Base-by-base conservation (phyloP, 1,140 invertebrate species). In the Drosophila rufa region DNA sequence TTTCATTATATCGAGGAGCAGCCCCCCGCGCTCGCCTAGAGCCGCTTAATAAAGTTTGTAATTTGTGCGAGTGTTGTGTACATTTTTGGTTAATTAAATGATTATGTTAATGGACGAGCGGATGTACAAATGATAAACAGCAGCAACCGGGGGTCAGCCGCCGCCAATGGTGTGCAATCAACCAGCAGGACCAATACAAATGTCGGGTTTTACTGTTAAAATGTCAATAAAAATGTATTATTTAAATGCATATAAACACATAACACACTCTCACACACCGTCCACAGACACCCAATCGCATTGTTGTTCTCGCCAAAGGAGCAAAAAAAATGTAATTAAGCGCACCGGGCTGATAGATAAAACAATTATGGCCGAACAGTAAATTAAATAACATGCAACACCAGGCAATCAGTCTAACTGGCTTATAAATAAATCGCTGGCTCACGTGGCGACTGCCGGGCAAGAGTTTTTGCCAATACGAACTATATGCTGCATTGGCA, bases 51-150 rank as follows among this genome's bases (percentile, higher is more conserved):
- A 76, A 67, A 79, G 75, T 76, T 68, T 81, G 60, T 66, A 82
- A 75, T 68, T 69, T 77, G 77, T 77, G 40, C 62, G 50, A 59
- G 45, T 60, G 67, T 33, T 84, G 71, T 80, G 53, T 83, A 56
- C 71, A 77, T 64, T 80, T 89, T 87, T 89, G 84, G 84, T 90
- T 89, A 89, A 89, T 89, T 89, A 89, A 89, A 89, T 89, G 84
- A 89, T 89, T 89, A 89, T 89, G 85, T 89, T 89, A 89, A 90
- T 89, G 85, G 80, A 90, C 85, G 85, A 90, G 78, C 84, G 84
- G 84, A 87, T 89, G 85, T 84, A 75, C 82, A 75, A 76, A 77
- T 77, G 74, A 89, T 89, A 83, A 78, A 77, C 64, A 82, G 57
- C 53, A 56, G 65, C 69, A 56, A 25, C 55, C 33, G 50, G 51